These are phyloP conservation scores for Procambarus virginalis DNA, from an alignment of 1,140 invertebrate species.

Conservation along the genomic window DNA sequence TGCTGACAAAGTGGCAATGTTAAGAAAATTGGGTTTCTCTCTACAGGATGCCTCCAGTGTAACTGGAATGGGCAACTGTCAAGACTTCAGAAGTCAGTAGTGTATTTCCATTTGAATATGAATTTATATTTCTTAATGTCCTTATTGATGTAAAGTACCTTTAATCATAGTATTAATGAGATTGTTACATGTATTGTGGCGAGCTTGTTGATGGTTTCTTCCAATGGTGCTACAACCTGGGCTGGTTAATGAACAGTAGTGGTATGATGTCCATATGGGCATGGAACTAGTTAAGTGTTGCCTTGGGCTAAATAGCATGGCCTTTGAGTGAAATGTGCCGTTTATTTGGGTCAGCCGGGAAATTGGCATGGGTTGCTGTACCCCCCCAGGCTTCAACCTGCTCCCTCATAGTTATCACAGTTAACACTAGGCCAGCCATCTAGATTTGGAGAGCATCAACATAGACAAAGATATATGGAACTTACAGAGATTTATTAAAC, in stretches of 20 bases:
- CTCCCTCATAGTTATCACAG: constrained; percentile 8
- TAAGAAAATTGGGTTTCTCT: constrained; percentile 8
- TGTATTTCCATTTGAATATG: constrained; percentile 62
- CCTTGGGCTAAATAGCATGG: constrained; percentile 29
- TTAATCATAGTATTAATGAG: constrained; percentile 45
- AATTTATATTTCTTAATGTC: constrained; percentile 67
- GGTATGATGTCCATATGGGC: constrained; percentile 10
- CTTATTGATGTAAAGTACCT: constrained; percentile 55
- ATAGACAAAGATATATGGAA: not conserved
- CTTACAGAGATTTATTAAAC: not conserved
- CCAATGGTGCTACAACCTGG: constrained; percentile 60
- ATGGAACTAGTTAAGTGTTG: constrained; percentile 28
- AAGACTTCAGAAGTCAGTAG: constrained; percentile 59
- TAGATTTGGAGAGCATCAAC: not conserved
- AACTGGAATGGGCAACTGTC: constrained; percentile 38
- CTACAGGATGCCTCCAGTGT: constrained; percentile 40
- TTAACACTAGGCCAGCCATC: not conserved
- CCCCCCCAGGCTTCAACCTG: not conserved
- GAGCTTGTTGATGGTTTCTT: constrained; percentile 49
- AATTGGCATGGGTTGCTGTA: constrained; percentile 30
- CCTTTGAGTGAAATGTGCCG: not conserved
- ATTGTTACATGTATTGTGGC: constrained; percentile 55
- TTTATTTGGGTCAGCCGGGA: constrained; percentile 22
- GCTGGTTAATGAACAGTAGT: constrained; percentile 45
- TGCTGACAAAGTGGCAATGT: constrained; percentile 8